Evolutionary conservation across 2,888 invertebrate genomes (phyloP).

Genomic region (Acleris emargana): DNA sequence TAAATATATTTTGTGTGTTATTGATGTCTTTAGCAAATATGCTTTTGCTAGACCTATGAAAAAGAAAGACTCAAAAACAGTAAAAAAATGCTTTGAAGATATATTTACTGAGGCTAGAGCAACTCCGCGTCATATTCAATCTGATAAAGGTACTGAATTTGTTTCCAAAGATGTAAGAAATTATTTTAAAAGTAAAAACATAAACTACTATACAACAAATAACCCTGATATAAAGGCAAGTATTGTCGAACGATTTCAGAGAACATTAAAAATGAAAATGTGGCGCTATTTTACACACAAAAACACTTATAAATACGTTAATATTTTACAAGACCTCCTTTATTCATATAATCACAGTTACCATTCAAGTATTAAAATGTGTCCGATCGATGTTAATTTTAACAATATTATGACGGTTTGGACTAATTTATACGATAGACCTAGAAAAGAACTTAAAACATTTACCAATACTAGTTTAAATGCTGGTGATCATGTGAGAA

Average conservation of each 20-base stretch:
- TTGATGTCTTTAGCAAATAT: constrained; percentile 43
- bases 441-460: neutral
- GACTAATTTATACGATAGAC: constrained; percentile 36
- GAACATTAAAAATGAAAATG: constrained; percentile 45
- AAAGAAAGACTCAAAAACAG: constrained; percentile 40
- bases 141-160: constrained; percentile 43
- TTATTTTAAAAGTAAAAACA: constrained; percentile 38
- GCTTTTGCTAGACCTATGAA: constrained; percentile 39
- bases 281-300: constrained; percentile 40
- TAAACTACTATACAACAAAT: constrained; percentile 42
- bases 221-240: constrained; percentile 45
- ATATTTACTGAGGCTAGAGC: constrained; percentile 40
- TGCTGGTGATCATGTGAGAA: constrained; percentile 41
- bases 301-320: constrained; percentile 27
- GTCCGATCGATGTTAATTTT: constrained; percentile 42
- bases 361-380: constrained; percentile 44
- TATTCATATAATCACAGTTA: constrained; percentile 39
- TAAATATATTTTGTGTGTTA: constrained; percentile 42
- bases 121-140: constrained; percentile 39
- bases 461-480: constrained; percentile 9
- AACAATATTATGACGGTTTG: constrained; percentile 42
- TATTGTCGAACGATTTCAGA: constrained; percentile 44
- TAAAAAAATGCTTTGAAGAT: constrained; percentile 41
- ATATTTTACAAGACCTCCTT: constrained; percentile 27
- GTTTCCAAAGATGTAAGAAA: constrained; percentile 39